phyloP scores from a whole-genome alignment of 2,797 vertebrate species.

The Tiaroga cobitis region DNA sequence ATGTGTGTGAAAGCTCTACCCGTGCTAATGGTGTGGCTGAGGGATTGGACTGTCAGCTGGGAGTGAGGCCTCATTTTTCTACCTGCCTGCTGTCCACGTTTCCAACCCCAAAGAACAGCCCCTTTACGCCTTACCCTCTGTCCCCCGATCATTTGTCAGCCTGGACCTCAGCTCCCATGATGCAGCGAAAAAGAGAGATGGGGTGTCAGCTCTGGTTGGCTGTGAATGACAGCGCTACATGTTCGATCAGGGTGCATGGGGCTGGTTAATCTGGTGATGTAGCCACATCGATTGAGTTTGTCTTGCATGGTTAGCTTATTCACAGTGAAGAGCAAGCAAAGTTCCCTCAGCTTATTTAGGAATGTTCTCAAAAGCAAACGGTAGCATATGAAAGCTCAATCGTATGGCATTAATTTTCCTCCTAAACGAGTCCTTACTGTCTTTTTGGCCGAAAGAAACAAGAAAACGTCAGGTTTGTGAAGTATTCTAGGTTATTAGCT shows the following conservation, averaged over 20 bases:
- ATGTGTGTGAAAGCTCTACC: slow-evolving; percentile 80
- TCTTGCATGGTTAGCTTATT: not conserved
- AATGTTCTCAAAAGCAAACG: not conserved
- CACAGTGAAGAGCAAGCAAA: not conserved
- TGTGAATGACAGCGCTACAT: slow-evolving; percentile 60
- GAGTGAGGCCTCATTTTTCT: slow-evolving; percentile 94
- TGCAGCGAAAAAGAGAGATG: slow-evolving; percentile 81
- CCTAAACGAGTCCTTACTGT: not conserved
- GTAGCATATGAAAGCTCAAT: not conserved
- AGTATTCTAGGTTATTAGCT: slow-evolving; percentile 61
- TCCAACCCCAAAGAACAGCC: slow-evolving; percentile 75
- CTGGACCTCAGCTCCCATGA: slow-evolving; percentile 83
- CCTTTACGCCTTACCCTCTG: slow-evolving; percentile 57
- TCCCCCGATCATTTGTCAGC: slow-evolving; percentile 87
- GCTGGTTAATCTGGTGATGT: slow-evolving; percentile 7
- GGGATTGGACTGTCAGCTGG: slow-evolving; percentile 90
- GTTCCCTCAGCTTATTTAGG: not conserved
- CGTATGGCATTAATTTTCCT: not conserved
- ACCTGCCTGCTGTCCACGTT: slow-evolving; percentile 75
- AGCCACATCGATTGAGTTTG: not conserved
- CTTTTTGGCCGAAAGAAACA: slow-evolving; percentile 21
- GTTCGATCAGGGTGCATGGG: slow-evolving; percentile 15
- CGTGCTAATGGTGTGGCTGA: slow-evolving; percentile 85
- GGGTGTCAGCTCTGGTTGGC: slow-evolving; percentile 84
- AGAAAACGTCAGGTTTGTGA: slow-evolving; percentile 46